A percentile compares a stretch with the other conserved stretches of the same genome.
Conservation (phyloP, 2,888 invertebrate genomes). For the Steromphala cineraria region DNA sequence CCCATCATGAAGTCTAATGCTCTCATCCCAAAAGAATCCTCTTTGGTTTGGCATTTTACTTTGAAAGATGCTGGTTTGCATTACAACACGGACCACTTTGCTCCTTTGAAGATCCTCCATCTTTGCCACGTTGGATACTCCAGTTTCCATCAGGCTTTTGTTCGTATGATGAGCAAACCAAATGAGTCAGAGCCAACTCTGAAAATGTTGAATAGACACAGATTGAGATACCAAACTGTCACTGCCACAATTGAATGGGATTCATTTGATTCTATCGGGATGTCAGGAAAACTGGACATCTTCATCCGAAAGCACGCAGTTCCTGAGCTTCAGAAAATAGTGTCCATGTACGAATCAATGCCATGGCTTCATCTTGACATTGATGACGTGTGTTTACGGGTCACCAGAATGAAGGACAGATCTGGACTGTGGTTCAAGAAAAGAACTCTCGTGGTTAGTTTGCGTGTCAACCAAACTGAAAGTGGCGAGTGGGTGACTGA, state of each 20-base stretch:
- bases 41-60: conserved; percentile 38
- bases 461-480: conserved; percentile 17
- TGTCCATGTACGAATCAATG: conserved; percentile 21
- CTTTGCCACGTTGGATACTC: conserved; percentile 29
- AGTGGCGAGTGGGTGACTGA: conserved; percentile 23
- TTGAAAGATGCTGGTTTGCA: conserved; percentile 31
- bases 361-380: conserved; percentile 27
- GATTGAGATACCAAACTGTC: not conserved
- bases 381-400: conserved; percentile 9
- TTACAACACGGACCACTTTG: conserved; percentile 35
- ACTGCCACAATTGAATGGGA: conserved; percentile 25
- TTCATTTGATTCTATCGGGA: conserved; percentile 22
- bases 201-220: not conserved
- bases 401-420: conserved; percentile 19
- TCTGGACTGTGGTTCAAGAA: conserved; percentile 23
- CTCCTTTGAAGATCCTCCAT: conserved; percentile 27
- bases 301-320: conserved; percentile 16
- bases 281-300: not conserved
- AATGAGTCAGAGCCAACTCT: not conserved
- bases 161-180: not conserved
- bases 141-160: conserved; percentile 24
- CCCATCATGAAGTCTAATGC: conserved; percentile 17
- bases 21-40: conserved; percentile 21
- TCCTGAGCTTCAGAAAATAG: conserved; percentile 23
- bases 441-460: conserved; percentile 14